Evolutionary conservation across 1,140 invertebrate species (phyloP).

Genomic region (Diabrotica virgifera): DNA sequence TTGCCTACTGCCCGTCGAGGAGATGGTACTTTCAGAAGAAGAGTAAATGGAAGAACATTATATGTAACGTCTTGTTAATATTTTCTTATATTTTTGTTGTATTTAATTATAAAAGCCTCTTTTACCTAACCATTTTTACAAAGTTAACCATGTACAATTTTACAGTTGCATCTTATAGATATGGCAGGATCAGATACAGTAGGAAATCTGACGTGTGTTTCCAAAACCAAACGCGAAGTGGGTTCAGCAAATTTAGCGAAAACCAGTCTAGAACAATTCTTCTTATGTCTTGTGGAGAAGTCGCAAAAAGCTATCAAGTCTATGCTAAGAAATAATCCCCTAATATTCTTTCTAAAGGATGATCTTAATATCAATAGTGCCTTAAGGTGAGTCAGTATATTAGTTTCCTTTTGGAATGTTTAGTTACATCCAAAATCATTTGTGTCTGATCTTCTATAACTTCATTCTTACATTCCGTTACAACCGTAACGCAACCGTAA

Average conservation of each 20-base stretch:
- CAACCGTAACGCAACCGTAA: too few species aligned
- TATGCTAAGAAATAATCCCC: constrained; percentile 35
- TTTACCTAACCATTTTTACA: too few species aligned
- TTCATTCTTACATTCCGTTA: too few species aligned
- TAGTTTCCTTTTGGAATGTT: not conserved
- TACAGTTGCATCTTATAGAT: constrained; percentile 43
- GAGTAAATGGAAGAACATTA: not conserved
- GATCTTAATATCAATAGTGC: constrained; percentile 34
- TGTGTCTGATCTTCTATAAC: not conserved
- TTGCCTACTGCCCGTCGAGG: too few species aligned
- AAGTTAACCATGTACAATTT: not conserved
- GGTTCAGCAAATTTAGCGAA: constrained; percentile 40
- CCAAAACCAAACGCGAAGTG: constrained; percentile 36
- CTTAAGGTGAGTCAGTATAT: constrained; percentile 28
- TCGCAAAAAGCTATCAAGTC: constrained; percentile 31
- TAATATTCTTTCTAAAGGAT: constrained; percentile 38
- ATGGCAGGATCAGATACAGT: constrained; percentile 38
- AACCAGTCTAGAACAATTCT: constrained; percentile 41
- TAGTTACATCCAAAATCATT: not conserved
- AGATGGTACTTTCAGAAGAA: too few species aligned
- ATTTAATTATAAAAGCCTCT: too few species aligned
- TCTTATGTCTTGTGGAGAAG: constrained; percentile 35
- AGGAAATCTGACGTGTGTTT: constrained; percentile 27
- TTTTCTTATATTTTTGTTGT: too few species aligned
- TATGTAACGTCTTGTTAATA: too few species aligned